These are phyloP conservation scores for Melanogrammus aeglefinus DNA, from an alignment of 2,797 vertebrate genomes.

Conservation along the genomic window DNA sequence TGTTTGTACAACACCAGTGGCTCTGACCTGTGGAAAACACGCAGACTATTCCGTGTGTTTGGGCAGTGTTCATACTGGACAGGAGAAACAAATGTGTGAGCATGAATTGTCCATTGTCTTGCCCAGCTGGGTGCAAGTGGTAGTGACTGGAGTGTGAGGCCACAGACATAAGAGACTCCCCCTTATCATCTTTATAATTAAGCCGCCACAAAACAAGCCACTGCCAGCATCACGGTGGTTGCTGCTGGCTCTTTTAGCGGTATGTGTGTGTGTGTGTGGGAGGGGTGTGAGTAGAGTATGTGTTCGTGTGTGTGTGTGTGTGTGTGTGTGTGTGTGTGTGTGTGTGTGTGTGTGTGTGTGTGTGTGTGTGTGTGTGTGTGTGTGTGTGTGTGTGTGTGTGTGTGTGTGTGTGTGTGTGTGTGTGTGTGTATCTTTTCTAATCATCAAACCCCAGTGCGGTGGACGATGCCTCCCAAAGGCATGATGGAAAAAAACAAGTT, in stretches of 20 bases:
- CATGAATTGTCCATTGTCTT: not conserved
- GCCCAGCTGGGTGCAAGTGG: not conserved
- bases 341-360: slow-evolving; percentile 15
- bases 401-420: slow-evolving; percentile 26
- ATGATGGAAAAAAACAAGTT: slow-evolving; percentile 45
- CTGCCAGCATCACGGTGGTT: slow-evolving; percentile 46
- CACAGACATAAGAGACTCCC: slow-evolving; percentile 44
- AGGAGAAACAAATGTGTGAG: not conserved
- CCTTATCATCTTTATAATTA: slow-evolving; percentile 62
- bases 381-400: slow-evolving; percentile 17
- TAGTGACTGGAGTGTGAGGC: slow-evolving; percentile 30
- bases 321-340: slow-evolving; percentile 21
- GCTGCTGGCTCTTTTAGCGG: slow-evolving; percentile 38
- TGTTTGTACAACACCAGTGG: not conserved
- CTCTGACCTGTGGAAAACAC: not conserved
- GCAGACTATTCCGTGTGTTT: not conserved
- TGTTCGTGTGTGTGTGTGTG: slow-evolving; percentile 20
- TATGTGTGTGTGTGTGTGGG: slow-evolving; percentile 26
- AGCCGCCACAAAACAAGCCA: slow-evolving; percentile 67
- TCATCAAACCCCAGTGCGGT: not conserved
- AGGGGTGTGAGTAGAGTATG: slow-evolving; percentile 15
- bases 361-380: slow-evolving; percentile 26
- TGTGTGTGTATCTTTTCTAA: slow-evolving; percentile 6
- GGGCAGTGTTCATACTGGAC: not conserved
- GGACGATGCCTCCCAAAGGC: slow-evolving; percentile 8